A percentile compares a stretch with the other conserved stretches of the same genome.
Evolutionary conservation across 2,113 vertebrate genomes (phyloP).

Genomic region (Lagenorhynchus albirostris): DNA sequence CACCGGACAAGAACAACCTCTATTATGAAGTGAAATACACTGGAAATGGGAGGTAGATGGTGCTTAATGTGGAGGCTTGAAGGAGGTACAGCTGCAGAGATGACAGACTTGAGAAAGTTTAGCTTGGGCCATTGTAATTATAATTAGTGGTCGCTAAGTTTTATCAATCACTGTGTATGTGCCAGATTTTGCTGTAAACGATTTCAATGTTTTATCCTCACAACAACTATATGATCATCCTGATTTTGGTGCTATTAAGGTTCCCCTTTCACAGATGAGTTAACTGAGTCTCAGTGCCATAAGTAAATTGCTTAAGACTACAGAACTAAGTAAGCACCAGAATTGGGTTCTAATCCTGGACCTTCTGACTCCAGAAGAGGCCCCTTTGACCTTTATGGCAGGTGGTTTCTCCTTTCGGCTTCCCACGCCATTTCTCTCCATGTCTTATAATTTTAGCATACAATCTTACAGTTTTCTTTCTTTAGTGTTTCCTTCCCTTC

Average conservation of each 20-base stretch:
- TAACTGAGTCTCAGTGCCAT: neutral
- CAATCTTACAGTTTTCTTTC: neutral
- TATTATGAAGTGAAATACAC: neutral
- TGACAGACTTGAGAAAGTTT: neutral
- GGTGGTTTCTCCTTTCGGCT: neutral
- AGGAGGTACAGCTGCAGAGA: neutral
- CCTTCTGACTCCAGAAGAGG: neutral
- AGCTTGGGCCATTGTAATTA: neutral
- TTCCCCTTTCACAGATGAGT: neutral
- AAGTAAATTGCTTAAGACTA: neutral
- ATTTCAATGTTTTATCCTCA: neutral
- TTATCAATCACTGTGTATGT: neutral
- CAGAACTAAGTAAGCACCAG: neutral
- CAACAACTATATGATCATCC: neutral
- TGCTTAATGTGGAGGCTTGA: neutral
- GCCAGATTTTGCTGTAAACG: neutral
- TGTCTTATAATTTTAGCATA: neutral
- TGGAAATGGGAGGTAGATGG: neutral
- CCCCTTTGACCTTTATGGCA: neutral
- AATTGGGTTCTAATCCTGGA: neutral
- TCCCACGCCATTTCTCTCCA: accelerated
- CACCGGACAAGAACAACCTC: neutral
- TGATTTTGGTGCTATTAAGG: neutral
- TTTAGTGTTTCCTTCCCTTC: neutral
- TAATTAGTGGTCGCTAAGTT: neutral